A percentile compares a stretch with the other conserved stretches of the same genome.
phyloP scores from a whole-genome alignment of 2,113 vertebrate species.

The Cairina moschata region DNA sequence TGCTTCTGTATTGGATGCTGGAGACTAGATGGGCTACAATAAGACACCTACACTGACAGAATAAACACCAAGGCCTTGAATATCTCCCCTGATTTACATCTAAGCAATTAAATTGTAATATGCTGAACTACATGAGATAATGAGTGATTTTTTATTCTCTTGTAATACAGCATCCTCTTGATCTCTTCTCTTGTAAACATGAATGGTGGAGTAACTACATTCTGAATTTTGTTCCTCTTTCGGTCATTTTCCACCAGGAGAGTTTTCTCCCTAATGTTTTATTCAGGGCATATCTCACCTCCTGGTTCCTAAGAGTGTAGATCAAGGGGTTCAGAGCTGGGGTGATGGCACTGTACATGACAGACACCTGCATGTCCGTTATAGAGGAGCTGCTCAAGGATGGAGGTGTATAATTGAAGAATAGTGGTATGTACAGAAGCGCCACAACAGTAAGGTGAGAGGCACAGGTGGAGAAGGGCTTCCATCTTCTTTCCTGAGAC shows the following conservation, averaged over 20 bases:
- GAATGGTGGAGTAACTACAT: background rate
- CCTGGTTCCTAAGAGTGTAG: slow-evolving; percentile 58
- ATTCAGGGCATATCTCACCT: slow-evolving; percentile 49
- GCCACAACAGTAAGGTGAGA: background rate
- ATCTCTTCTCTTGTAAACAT: background rate
- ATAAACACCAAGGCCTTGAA: background rate
- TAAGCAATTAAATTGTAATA: background rate
- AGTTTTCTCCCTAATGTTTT: background rate
- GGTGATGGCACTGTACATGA: background rate
- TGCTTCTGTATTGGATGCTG: background rate
- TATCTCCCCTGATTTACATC: background rate
- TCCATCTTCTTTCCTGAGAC: background rate
- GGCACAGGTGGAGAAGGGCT: slow-evolving; percentile 15
- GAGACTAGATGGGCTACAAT: background rate
- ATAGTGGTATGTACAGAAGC: background rate
- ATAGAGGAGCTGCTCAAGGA: background rate
- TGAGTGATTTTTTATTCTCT: background rate
- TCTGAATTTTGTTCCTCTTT: background rate
- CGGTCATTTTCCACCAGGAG: background rate
- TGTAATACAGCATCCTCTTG: background rate
- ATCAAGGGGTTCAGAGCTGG: slow-evolving; percentile 61
- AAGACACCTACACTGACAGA: background rate
- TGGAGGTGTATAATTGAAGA: background rate
- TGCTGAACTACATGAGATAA: background rate
- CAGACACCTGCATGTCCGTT: background rate